Percentiles rank a stretch among this genome's conserved stretches.
These are phyloP conservation scores for Varecia variegata DNA, from an alignment of 2,797 vertebrate species.

Conservation along the genomic window DNA sequence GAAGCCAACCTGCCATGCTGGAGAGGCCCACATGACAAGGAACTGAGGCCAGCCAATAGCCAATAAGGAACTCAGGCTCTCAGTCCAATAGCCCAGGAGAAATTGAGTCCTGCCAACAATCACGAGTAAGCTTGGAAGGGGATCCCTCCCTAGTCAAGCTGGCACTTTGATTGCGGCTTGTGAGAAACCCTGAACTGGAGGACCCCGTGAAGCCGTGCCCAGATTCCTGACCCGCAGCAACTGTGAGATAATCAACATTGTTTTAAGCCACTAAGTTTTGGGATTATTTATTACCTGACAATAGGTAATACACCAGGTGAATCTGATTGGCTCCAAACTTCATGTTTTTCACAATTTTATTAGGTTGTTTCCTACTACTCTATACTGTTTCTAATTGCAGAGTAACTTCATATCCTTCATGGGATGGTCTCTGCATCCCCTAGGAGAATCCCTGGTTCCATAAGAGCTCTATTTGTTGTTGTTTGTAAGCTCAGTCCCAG, in stretches of 20 bases:
- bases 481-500: neutral
- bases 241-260: too few relatives aligned
- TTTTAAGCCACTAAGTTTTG: neutral
- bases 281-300: neutral
- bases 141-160: neutral
- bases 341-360: conserved; percentile 6
- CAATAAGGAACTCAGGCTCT: neutral
- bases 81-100: neutral
- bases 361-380: neutral
- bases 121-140: too few relatives aligned
- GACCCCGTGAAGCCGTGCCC: too few relatives aligned
- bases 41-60: neutral
- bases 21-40: neutral
- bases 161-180: too few relatives aligned
- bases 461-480: neutral
- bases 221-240: too few relatives aligned
- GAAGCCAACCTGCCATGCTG: neutral
- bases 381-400: neutral
- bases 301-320: neutral
- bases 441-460: neutral
- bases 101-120: neutral
- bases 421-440: neutral
- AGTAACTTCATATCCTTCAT: neutral
- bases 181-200: too few relatives aligned
- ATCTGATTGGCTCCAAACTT: neutral